Percentiles rank a stretch among this genome's conserved stretches.
phyloP scores from a whole-genome alignment of 1,140 invertebrate species.

The Elysia chlorotica region DNA sequence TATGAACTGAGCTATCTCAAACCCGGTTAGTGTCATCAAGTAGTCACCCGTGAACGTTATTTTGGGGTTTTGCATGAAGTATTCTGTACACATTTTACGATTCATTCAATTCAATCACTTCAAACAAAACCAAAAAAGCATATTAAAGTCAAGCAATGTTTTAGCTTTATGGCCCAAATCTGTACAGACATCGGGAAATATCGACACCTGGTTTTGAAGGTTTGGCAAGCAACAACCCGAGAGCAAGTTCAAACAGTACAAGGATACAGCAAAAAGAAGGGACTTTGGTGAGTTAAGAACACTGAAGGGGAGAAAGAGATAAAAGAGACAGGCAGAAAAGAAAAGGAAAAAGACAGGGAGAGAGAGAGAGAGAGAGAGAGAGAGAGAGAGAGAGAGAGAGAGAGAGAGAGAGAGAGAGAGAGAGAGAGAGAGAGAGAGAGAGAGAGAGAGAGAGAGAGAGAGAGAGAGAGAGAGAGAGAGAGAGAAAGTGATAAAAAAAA shows the following conservation, averaged over 20 bases:
- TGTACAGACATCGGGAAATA: neutral
- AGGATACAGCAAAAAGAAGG: no score
- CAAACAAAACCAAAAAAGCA: no score
- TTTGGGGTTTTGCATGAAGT: no score
- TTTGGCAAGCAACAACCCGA: neutral
- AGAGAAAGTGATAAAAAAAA: neutral
- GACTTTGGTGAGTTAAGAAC: neutral
- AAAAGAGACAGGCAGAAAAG: neutral
- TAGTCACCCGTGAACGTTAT: no score
- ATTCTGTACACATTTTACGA: no score
- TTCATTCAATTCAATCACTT: no score
- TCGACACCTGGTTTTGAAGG: neutral
- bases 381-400: conserved; percentile 7
- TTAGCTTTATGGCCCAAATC: neutral
- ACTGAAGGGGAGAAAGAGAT: neutral
- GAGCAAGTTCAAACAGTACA: no score
- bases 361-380: conserved; percentile 15
- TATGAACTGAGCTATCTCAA: no score
- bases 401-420: neutral
- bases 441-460: conserved; percentile 1
- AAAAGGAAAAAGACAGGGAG: conserved; percentile 3
- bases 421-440: neutral
- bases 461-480: conserved; percentile 4
- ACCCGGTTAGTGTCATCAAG: no score
- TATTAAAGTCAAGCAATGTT: no score